phyloP scores from a whole-genome alignment of 2,888 invertebrate genomes.

The Limnephilus rhombicus region DNA sequence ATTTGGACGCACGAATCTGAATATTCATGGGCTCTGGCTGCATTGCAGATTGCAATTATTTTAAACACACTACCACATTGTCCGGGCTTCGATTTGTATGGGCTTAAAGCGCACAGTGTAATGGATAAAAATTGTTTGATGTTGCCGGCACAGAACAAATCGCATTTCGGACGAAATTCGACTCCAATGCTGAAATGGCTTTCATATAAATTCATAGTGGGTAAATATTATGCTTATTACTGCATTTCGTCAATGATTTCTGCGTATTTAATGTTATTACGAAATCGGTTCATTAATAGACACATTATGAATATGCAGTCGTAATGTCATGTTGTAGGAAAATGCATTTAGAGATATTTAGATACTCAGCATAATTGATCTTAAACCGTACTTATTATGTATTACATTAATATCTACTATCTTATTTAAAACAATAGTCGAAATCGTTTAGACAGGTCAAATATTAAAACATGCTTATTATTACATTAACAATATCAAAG shows the following conservation, averaged over 20 bases:
- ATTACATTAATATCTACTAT: no score
- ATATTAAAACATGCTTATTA: no score
- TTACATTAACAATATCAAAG: no score
- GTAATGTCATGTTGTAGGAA: no score
- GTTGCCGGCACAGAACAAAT: background rate
- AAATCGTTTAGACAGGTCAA: no score
- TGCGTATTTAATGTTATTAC: background rate
- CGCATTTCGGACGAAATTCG: background rate
- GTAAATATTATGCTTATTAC: background rate
- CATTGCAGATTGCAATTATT: slow-evolving; percentile 58
- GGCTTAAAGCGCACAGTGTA: slow-evolving; percentile 8
- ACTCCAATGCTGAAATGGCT: background rate
- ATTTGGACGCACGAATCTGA: slow-evolving; percentile 50
- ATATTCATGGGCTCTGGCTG: slow-evolving; percentile 48
- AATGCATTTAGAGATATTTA: no score
- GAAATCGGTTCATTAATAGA: background rate
- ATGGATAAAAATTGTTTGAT: slow-evolving; percentile 27
- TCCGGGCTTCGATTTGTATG: slow-evolving; percentile 26
- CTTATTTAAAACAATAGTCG: no score
- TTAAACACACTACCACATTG: slow-evolving; percentile 51
- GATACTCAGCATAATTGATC: no score
- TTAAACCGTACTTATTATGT: no score
- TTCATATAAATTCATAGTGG: background rate
- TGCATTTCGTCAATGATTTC: background rate
- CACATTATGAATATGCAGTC: background rate